Percentiles rank a stretch among this genome's conserved stretches.
phyloP scores from a whole-genome alignment of 1,140 invertebrate species.

The Adelges cooleyi region DNA sequence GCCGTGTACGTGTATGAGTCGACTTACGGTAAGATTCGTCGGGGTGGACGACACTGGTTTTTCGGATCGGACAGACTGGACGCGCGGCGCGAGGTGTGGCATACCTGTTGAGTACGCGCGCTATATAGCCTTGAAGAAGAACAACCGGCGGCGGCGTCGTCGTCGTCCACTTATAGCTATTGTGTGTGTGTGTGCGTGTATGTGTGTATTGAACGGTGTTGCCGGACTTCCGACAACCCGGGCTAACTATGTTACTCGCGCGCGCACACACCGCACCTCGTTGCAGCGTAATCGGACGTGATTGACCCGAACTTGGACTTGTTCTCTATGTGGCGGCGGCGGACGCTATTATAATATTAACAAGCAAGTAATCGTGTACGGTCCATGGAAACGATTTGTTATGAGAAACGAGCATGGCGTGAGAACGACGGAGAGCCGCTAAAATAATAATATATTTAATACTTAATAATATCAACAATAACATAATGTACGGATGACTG shows the following conservation, averaged over 20 bases:
- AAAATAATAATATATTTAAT: no score
- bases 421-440: no score
- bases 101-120: slow-evolving; percentile 24
- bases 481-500: no score
- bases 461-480: no score
- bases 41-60: slow-evolving; percentile 28
- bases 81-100: slow-evolving; percentile 20
- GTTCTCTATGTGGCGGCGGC: neutral
- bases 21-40: neutral
- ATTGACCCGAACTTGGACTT: slow-evolving; percentile 13
- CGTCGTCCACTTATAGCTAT: slow-evolving; percentile 16
- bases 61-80: slow-evolving; percentile 23
- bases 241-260: slow-evolving; percentile 15
- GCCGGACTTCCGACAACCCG: slow-evolving; percentile 24
- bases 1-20: neutral
- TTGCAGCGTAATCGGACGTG: slow-evolving; percentile 19
- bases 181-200: slow-evolving; percentile 6
- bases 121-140: slow-evolving; percentile 23
- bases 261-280: neutral
- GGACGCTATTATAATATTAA: slow-evolving; percentile 16
- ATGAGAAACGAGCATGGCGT: neutral
- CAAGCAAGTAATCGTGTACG: slow-evolving; percentile 21
- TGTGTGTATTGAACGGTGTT: neutral
- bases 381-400: no score
- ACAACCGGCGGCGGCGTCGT: slow-evolving; percentile 1